These are phyloP conservation scores for Stigmatopora argus DNA, from an alignment of 2,113 vertebrate genomes.

Conservation along the genomic window DNA sequence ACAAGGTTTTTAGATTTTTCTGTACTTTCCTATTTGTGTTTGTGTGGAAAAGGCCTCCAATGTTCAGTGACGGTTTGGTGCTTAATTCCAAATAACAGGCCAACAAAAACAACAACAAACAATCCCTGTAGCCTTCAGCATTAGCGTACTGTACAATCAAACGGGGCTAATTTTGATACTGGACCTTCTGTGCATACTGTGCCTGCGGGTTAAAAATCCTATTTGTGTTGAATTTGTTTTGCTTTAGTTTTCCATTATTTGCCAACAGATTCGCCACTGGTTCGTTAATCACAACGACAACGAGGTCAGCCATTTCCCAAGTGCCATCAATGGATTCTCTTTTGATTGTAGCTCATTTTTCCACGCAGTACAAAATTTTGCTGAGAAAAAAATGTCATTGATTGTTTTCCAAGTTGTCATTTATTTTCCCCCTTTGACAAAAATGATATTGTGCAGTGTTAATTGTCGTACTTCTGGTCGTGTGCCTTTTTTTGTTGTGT, in stretches of 20 bases:
- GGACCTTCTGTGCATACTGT: conserved; percentile 55
- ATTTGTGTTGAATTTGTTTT: conserved; percentile 6
- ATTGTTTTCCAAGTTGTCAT: not conserved
- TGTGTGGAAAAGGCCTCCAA: not conserved
- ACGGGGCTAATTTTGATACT: conserved; percentile 48
- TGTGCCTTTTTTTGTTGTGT: not conserved
- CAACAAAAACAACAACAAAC: not conserved
- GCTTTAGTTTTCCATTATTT: not conserved
- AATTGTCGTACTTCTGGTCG: not conserved
- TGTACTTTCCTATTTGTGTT: conserved; percentile 33
- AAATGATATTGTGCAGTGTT: not conserved
- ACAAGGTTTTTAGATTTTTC: not conserved
- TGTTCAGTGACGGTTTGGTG: conserved; percentile 49
- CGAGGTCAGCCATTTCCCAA: not conserved
- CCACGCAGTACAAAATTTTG: not conserved
- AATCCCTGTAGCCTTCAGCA: conserved; percentile 3
- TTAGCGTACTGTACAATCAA: conserved; percentile 65
- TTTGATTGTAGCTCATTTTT: conserved; percentile 4
- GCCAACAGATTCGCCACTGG: not conserved
- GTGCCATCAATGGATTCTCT: not conserved
- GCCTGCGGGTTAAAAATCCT: conserved; percentile 50
- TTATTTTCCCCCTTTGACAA: no score
- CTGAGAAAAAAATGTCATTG: not conserved
- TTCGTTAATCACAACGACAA: not conserved
- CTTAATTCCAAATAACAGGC: conserved; percentile 51